These are phyloP conservation scores for Ophioninae sp. DNA, from an alignment of 2,888 invertebrate species.

Conservation along the genomic window DNA sequence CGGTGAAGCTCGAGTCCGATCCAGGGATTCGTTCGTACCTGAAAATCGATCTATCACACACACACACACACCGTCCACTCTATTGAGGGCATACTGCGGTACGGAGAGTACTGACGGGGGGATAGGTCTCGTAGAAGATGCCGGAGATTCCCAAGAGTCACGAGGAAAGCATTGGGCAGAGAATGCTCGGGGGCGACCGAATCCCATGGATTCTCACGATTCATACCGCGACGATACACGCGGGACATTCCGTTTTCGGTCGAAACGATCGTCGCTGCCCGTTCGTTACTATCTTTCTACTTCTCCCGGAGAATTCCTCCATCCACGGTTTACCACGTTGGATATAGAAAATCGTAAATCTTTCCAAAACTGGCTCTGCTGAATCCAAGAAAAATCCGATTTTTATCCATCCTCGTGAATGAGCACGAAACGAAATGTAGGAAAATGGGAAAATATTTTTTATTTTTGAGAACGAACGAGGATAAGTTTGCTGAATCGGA, in stretches of 20 bases:
- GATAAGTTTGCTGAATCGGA: too few relatives aligned
- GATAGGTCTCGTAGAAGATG: slow-evolving; percentile 15
- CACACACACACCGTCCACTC: background rate
- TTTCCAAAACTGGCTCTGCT: too few relatives aligned
- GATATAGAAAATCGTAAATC: too few relatives aligned
- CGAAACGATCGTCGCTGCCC: background rate
- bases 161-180: background rate
- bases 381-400: too few relatives aligned
- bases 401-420: too few relatives aligned
- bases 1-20: slow-evolving; percentile 27
- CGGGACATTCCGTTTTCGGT: background rate
- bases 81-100: slow-evolving; percentile 30
- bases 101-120: slow-evolving; percentile 10
- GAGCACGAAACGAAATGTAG: too few relatives aligned
- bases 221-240: slow-evolving; percentile 13
- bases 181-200: slow-evolving; percentile 30
- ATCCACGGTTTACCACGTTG: too few relatives aligned
- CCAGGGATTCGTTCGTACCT: slow-evolving; percentile 6
- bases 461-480: too few relatives aligned
- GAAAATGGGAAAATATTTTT: too few relatives aligned
- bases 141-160: slow-evolving; percentile 34
- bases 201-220: slow-evolving; percentile 44
- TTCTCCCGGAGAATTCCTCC: too few relatives aligned
- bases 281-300: too few relatives aligned
- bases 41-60: slow-evolving; percentile 8